Evolutionary conservation across 1,140 invertebrate genomes (phyloP), one percentile per base, ranked within the genome.

Genomic region (Dolichoris vasculosae): DNA sequence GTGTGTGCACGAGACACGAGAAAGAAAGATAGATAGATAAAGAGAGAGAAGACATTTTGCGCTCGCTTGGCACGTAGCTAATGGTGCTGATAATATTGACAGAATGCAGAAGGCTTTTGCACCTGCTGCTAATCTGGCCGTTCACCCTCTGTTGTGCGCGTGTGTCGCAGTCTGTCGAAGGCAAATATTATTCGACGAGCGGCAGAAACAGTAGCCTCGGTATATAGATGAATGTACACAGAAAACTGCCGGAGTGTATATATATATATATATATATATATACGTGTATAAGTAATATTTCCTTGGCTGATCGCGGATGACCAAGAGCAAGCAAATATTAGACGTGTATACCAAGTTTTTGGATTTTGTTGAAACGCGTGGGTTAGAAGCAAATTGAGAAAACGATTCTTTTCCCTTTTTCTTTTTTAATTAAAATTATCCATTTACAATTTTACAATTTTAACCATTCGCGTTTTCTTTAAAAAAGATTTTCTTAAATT

Each of bases 31-130:
- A 82, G 67, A 32, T 17, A n/a, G 38, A 17, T 30, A 51, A 26
- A 75, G 43, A 73, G 15, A 55, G 38, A 35, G 48, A 32, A 75
- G 26, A 67, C 0, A 71, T 38, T 71, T 17, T 64, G 75, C 63
- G 43, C 46, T 71, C 63, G 43, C 46, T 71, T 30, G 77, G 82
- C 83, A 40, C 26, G 64, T 13, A 48, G 69, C 84, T 88, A 88
- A 88, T 86, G 86, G 80, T 82, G 78, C 67, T 82, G 71, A 85
- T 85, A 80, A 85, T 85, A 85, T 85, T 85, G 79, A 85, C 71
- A 82, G 40, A 85, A 85, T 85, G 84, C 84, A 85, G n/a, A 43
- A 76, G 71, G 30, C 48, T 82, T 82, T 76, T 81, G 59, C 84
- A 82, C 79, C 79, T 82, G 55, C 67, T 55, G 63, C 55, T 81